Base-by-base conservation (phyloP, 2,113 vertebrate genomes). In the Gallinago undulata region DNA sequence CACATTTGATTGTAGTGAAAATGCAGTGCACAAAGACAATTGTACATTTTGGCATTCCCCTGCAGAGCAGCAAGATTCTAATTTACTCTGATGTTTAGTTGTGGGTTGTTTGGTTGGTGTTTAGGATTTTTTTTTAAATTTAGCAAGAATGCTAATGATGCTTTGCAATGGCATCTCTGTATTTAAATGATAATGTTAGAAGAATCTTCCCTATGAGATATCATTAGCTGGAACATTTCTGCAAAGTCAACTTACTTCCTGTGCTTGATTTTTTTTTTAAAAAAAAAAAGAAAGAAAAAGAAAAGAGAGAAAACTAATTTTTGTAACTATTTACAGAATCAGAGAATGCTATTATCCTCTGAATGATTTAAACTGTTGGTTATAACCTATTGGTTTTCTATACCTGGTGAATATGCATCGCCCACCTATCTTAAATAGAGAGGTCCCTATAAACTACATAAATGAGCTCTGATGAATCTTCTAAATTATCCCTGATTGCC, bases 301-400 rank as follows among this genome's bases (percentile, higher is more conserved):
- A 30, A 27, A 73, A 30, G 9, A 66, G 19, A 93, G 45, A 43
- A 81, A 90, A 84, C 87, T 7, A 19, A 15, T 92, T 88, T 87
- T 74, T 63, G 19, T 69, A 85, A 45, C 31, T 96, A 8, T 93
- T 90, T 94, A 78, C 69, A 92, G 62, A 93, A 89, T 53, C 30
- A 84, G 63, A 86, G 63, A 75, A 59, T 31, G 68, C 25, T 84
- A 19, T 60, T 94, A 87, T 31, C 33, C 66, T 87, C 73, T 50
- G 79, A 94, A 95, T 90, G 73, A 63, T 78, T 88, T 84, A 41
- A 92, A 74, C 51, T 60, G 23, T 57, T 94, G 55, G 27, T 7
- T 88, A 95, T 82, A 37, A 55, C 80, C 27, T 72, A 37, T n/a
- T 81, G 23, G 22, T 63, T 94, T 87, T 94, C 77, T 91, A 19